Base-by-base conservation (phyloP, 2,113 vertebrate species). In the Noctilio leporinus region DNA sequence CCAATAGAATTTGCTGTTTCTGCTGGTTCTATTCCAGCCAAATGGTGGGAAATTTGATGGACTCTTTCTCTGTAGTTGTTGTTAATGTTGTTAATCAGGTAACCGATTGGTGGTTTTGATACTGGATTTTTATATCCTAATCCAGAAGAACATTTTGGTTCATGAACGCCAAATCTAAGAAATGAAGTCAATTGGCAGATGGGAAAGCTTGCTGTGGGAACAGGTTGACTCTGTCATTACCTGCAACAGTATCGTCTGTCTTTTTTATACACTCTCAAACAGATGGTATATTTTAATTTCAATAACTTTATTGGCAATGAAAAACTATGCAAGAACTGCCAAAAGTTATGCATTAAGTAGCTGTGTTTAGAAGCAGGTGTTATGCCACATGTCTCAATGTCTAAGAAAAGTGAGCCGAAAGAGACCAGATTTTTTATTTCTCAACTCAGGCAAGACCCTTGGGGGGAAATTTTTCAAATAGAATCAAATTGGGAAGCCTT, bases 201-300 rank as follows among this genome's bases (percentile, higher is more conserved):
- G 86, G 95, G n/a, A 73, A 93, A 38, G 64, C 92, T 93, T 82
- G 83, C 78, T 53, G 24, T 51, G 51, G 73, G 89, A 91, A 89
- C 95, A 97, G 96, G 94, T 89, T 87, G 69, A 84, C 77, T 90
- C 64, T 38, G n/a, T 93, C 95, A 51, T 94, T 96, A 92, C 95
- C 96, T 95, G 57, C 87, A 92, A 81, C 64, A 62, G 4, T 7
- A 12, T 93, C 93, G 84, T 96, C 96, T 96, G 97, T 69, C 83
- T 93, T 93, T 91, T 45, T 67, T 51, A 93, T 47, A 67, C 53
- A 62, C 47, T 75, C 76, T 89, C 89, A 62, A 64, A 85, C 97
- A 96, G 95, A 96, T 97, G 96, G 95, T 62, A 11, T 89, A 80
- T 93, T 96, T 93, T 94, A 95, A 93, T 94, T 90, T 94, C 82